These are phyloP conservation scores for Heterocephalus glaber DNA, from an alignment of 2,113 vertebrate species.

Conservation along the genomic window DNA sequence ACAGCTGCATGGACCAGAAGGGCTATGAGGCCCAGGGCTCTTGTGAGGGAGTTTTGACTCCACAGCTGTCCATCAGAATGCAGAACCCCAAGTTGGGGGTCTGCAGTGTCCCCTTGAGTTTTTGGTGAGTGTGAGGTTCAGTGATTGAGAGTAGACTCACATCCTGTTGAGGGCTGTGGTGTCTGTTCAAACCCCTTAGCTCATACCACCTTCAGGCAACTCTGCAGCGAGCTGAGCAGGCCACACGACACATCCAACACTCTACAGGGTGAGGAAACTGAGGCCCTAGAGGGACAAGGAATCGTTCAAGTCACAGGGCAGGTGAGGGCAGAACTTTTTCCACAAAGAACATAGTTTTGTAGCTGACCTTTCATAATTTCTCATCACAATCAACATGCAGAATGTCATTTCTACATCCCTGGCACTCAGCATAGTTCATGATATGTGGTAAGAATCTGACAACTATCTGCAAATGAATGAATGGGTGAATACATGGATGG, in stretches of 20 bases:
- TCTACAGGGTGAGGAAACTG: neutral
- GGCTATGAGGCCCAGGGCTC: neutral
- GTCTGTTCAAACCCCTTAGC: neutral
- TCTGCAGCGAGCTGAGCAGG: neutral
- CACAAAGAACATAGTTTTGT: neutral
- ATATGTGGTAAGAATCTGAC: neutral
- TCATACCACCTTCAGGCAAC: neutral
- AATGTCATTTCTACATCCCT: neutral
- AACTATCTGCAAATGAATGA: neutral
- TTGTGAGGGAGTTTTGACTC: neutral
- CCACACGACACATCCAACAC: neutral
- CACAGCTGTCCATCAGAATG: neutral
- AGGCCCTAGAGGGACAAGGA: neutral
- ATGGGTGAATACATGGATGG: neutral
- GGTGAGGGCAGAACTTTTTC: neutral
- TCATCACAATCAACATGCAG: neutral
- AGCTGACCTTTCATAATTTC: neutral
- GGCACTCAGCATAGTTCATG: neutral
- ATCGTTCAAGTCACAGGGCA: neutral
- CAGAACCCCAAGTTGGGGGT: neutral
- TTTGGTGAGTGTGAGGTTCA: too few species aligned
- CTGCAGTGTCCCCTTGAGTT: accelerated
- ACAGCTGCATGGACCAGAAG: neutral
- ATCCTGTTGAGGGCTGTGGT: accelerated
- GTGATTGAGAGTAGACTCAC: accelerated